These are phyloP conservation scores for Lithophane semibrunnea DNA, from an alignment of 2,888 invertebrate species.

Conservation along the genomic window DNA sequence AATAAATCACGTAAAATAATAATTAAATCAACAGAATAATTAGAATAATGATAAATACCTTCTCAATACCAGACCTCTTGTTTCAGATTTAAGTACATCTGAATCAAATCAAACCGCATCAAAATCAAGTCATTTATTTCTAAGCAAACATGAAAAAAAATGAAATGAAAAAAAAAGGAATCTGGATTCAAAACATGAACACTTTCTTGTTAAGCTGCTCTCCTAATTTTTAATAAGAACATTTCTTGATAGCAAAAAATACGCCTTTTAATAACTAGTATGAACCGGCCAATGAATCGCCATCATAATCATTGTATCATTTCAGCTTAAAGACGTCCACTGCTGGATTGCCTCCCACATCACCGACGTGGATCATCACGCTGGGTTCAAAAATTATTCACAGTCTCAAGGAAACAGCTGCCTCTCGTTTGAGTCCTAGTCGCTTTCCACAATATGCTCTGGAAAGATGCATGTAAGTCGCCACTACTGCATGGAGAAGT, in stretches of 20 bases:
- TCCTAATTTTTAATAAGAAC: too few relatives aligned
- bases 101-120: too few relatives aligned
- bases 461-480: neutral
- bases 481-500: neutral
- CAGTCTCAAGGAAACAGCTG: neutral
- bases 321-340: neutral
- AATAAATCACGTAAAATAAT: too few relatives aligned
- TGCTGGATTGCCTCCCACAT: accelerated
- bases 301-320: neutral
- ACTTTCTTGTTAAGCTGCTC: too few relatives aligned
- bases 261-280: neutral
- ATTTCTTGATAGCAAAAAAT: neutral
- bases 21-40: too few relatives aligned
- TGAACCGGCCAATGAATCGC: neutral
- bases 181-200: too few relatives aligned
- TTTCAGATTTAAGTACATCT: too few relatives aligned
- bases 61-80: too few relatives aligned
- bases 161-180: too few relatives aligned
- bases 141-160: too few relatives aligned
- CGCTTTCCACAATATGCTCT: neutral
- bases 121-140: too few relatives aligned
- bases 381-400: neutral
- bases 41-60: too few relatives aligned
- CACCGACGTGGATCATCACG: neutral
- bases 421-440: neutral